Evolutionary conservation across 1,140 invertebrate species (phyloP).

Genomic region (Brachystomella parvula): DNA sequence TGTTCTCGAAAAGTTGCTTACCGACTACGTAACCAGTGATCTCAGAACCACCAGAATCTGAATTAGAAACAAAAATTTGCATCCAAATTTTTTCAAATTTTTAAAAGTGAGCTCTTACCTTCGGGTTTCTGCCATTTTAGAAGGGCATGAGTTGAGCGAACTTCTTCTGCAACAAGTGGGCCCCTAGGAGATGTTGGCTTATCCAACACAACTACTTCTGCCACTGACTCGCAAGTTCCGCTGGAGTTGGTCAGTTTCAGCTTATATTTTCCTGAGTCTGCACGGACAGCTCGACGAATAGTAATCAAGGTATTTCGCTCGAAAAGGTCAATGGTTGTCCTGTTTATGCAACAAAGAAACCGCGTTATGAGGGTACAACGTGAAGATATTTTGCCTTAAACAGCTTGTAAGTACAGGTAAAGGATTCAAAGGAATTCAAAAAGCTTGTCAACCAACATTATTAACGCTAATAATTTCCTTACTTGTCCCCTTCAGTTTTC

Average conservation of each 20-base stretch:
- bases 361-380: too few species aligned
- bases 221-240: conserved; percentile 69
- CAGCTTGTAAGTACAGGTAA: conserved; percentile 14
- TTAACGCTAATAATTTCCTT: conserved; percentile 6
- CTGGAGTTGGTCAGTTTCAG: conserved; percentile 73
- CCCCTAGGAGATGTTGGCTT: conserved; percentile 77
- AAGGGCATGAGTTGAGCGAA: conserved; percentile 81
- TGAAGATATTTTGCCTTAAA: too few species aligned
- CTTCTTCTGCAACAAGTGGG: conserved; percentile 75
- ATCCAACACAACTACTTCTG: conserved; percentile 81
- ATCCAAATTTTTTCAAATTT: too few species aligned
- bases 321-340: conserved; percentile 79
- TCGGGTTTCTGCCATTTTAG: conserved; percentile 91
- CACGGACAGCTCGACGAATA: conserved; percentile 70
- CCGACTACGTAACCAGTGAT: conserved; percentile 18
- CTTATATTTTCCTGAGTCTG: conserved; percentile 85
- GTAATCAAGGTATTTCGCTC: conserved; percentile 85
- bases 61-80: too few species aligned
- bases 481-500: conserved; percentile 49
- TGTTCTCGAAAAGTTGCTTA: neutral
- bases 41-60: conserved; percentile 56
- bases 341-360: conserved; percentile 39
- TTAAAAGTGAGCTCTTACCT: too few species aligned
- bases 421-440: neutral
- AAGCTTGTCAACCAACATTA: neutral